Evolutionary conservation across 1,140 invertebrate genomes (phyloP), one percentile per base, ranked within the genome.

Genomic region (Temnothorax curvispinosus): DNA sequence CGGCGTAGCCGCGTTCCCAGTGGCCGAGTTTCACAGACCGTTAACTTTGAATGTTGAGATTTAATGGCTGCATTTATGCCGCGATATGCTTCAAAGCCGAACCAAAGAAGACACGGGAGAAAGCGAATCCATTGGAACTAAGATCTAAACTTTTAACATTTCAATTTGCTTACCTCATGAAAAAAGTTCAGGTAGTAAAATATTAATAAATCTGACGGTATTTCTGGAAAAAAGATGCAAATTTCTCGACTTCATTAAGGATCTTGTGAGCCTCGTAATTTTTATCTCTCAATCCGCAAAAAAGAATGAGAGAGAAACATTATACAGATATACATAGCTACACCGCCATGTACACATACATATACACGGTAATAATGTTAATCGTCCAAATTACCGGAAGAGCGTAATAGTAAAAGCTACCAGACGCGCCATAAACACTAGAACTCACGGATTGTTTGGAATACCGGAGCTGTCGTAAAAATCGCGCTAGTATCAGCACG

Each of bases 11-110:
- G 35, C 69, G 41, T 89, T 87, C 54, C 81, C 86, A 78, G 60
- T 88, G 88, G 85, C 87, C 78, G 76, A 87, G 80, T 91, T 88
- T 89, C 78, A 85, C 69, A 87, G 90, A 87, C 74, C 87, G 80
- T 91, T 89, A 91, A 87, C 87, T 87, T 89, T 85, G 90, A 91
- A 81, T 87, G 71, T 64, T 54, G 15, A 81, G 69, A 87, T 89
- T 91, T 90, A 90, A 90, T 77, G 69, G 56, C 85, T 80, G 69
- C 80, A 54, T 89, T 91, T 90, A 90, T 89, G 85, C 56, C 90
- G 84, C 44, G 21, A 27, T 69, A 91, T 88, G 65, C 6, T 38
- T 21, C 56, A 50, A 21, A 50, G 32, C n/a, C 67, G 21, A n/a
- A 2, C 1, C 62, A 72, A 88, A 54, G 87, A 75, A 85, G 71